Evolutionary conservation across 2,797 vertebrate species (phyloP), one percentile per base, ranked within the genome.

Genomic region (Austrolebias charrua): DNA sequence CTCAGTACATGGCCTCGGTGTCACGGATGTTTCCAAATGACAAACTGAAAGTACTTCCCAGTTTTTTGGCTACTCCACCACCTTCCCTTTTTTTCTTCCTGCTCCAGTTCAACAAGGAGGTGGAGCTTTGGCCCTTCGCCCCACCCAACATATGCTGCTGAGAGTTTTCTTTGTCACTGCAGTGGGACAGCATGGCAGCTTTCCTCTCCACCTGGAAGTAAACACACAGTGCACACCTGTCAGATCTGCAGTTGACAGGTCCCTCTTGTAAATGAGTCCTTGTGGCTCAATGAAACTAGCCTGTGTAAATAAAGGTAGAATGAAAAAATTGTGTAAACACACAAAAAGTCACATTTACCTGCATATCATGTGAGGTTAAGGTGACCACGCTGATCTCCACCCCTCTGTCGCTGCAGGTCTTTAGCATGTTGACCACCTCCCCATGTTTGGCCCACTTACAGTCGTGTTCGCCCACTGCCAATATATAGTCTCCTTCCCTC

Each of bases 371-470:
- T 4, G 87, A 88, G 73, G 94, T 93, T 48, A 94, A 77, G 0
- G 94, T 94, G 65, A 95, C 89, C 68, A 97, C 92, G 0, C 86
- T 69, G 0, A 98, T 90, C 68, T 92, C 90, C 45, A 90, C 92
- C 0, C 91, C 94, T 1, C 87, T 84, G 1, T 92, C 90, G 0
- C 93, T 85, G 0, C 78, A 81, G 16, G 75, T 90, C 88, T 93
- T 94, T 55, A 98, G 88, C 69, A 91, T 72, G 4, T 94, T 91
- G 49, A 97, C 95, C 44, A 98, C 95, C 45, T 96, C 94, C 0
- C 89, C 85, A 0, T 96, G 96, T 73, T 94, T 95, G 66, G 94
- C 90, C 96, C 96, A 97, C 75, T 87, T 92, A 88, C 94, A 96
- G 29, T 96, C 94, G 59, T 86, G 72, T 12, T 92, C 92, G 0